Base-by-base conservation (phyloP, 2,888 invertebrate species). In the Cactoblastis cactorum region DNA sequence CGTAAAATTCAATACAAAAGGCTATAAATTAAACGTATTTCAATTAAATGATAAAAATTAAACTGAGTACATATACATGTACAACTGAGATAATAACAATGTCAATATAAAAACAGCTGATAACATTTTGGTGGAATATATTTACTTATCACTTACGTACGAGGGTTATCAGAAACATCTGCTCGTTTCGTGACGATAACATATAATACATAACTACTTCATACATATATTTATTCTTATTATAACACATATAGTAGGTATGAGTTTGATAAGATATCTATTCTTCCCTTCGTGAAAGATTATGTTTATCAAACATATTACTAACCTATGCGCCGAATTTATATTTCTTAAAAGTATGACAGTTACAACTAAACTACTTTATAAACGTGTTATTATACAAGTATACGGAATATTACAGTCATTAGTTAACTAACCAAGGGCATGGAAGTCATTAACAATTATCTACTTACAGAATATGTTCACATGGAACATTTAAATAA, bases 131-230 rank as follows among this genome's bases (percentile, higher is more conserved):
- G 18, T 33, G 43, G 14, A 39, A 49, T 28, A 28, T 22, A 22
- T 22, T 5, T 4, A 43, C 41, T 43, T 58, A 59, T 61, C 49
- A 54, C 49, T 55, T 55, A 56, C 50, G 59, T 55, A 56, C 50
- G 59, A 56, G 46, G 43, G 46, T 53, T 56, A 61, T 63, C 58
- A 15, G 49, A 46, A 53, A 50, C 53, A 69, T 69, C 67, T 60
- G 59, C 58, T 56, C 45, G 57, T 62, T 63, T 58, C 58, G 57
- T 61, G 50, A 59, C 56, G 58, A 57, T 62, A 62, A 58, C n/a
- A n/a, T n/a, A n/a, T n/a, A 66, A 56, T 58, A 61, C 18, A 48
- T 37, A 14, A 11, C 8, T 35, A 28, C 17, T 3, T 28, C 37
- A 24, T 41, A 41, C 33, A 12, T 22, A 24, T 18, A 14, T 14